Evolutionary conservation across 2,888 invertebrate species (phyloP), one percentile per base, ranked within the genome.

Genomic region (Pseudococcus jackbeardsleyi): DNA sequence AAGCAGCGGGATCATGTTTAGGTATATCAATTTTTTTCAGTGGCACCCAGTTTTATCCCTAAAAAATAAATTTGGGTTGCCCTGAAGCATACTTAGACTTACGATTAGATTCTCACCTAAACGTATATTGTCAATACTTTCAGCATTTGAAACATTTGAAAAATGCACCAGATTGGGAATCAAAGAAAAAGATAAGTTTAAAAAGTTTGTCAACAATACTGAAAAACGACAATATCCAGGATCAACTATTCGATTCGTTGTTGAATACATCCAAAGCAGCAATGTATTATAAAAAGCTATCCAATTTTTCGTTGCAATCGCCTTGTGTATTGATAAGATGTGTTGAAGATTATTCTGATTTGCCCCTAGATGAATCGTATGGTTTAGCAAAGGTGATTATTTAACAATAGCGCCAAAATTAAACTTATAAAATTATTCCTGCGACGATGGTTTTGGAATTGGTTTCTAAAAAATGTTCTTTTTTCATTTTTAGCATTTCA

Each of bases 101-200:
- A n/a, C n/a, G n/a, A n/a, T n/a, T n/a, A n/a, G n/a, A n/a, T n/a
- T n/a, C n/a, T n/a, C n/a, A n/a, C n/a, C n/a, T n/a, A n/a, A n/a
- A n/a, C n/a, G n/a, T n/a, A n/a, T n/a, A 64, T 19, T 22, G 6
- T 11, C 19, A 22, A 22, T 42, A 8, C 42, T 42, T 42, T 9
- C 48, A 64, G 22, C 22, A 64, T 19, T 64, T 22, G 4, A 92
- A 92, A 85, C 94, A 93, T 90, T 92, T 94, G 84, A 92, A 93
- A 88, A 93, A 94, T 90, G 93, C 94, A 89, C 92, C 92, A 89
- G 91, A 93, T 12, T 92, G 93, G 89, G 91, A 95, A 19, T 92
- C 93, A 17, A 90, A 91, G 50, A 92, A 89, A 17, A 59, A 86
- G 4, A 88, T 72, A 42, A 9, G 19, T 64, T 64, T 9, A 9